Evolutionary conservation across 2,888 invertebrate species (phyloP).

Genomic region (Pomacea canaliculata): DNA sequence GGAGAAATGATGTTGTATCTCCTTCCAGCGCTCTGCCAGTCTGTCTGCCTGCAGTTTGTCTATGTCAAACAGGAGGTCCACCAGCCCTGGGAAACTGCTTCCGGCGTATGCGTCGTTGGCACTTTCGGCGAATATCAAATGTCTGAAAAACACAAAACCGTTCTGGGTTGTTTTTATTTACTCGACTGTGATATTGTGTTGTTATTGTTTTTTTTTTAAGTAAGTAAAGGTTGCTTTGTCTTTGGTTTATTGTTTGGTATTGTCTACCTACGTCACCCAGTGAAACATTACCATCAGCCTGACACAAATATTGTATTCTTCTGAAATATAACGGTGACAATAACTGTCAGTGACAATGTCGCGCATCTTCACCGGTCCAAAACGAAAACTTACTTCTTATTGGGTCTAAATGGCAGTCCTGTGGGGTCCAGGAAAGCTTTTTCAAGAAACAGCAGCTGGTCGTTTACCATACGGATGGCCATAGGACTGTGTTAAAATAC

Average conservation of each 20-base stretch:
- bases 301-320: too few relatives aligned
- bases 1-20: constrained; percentile 49
- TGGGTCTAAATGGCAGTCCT: constrained; percentile 45
- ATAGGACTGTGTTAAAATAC: constrained; percentile 24
- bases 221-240: not conserved
- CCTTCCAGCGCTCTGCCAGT: constrained; percentile 39
- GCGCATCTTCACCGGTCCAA: too few relatives aligned
- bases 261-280: too few relatives aligned
- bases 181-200: too few relatives aligned
- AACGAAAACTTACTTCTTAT: constrained; percentile 30
- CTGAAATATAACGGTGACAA: too few relatives aligned
- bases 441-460: constrained; percentile 48
- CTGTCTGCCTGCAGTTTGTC: constrained; percentile 32
- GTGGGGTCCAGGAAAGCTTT: constrained; percentile 46
- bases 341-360: too few relatives aligned
- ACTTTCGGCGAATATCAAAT: constrained; percentile 67
- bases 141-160: constrained; percentile 36
- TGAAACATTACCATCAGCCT: too few relatives aligned
- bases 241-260: too few relatives aligned
- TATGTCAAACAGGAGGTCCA: constrained; percentile 59
- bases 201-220: too few relatives aligned
- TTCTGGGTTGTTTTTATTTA: too few relatives aligned
- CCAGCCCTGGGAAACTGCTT: constrained; percentile 62
- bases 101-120: constrained; percentile 55
- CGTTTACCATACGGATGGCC: constrained; percentile 42